Conservation (phyloP, 2,888 invertebrate genomes). For the Nematopogon swammerdamellus region DNA sequence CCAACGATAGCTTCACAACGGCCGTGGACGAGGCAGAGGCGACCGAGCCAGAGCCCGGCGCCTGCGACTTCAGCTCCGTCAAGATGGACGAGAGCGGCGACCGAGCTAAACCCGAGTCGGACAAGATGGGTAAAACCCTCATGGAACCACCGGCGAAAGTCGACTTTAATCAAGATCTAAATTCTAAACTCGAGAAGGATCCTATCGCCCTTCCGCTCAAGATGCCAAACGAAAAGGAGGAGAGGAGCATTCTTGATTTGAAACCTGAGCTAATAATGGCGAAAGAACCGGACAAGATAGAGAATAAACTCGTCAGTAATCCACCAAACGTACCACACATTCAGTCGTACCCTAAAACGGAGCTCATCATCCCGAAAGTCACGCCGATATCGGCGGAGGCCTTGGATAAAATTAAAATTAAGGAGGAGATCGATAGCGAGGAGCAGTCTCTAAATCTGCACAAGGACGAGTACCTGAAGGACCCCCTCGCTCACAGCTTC, state of each 20-base stretch:
- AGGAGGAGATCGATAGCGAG: conserved; percentile 48
- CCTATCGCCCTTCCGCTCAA: conserved; percentile 30
- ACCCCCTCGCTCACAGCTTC: conserved; percentile 44
- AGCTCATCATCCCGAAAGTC: conserved; percentile 61
- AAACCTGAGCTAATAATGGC: conserved; percentile 32
- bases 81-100: conserved; percentile 38
- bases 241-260: conserved; percentile 34
- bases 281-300: conserved; percentile 29
- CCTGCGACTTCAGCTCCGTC: conserved; percentile 46
- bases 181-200: conserved; percentile 40
- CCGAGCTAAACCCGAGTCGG: conserved; percentile 33
- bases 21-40: conserved; percentile 68
- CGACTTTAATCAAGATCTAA: conserved; percentile 29
- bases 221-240: conserved; percentile 32
- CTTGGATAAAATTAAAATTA: conserved; percentile 49
- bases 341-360: conserved; percentile 52
- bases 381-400: conserved; percentile 50
- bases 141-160: conserved; percentile 29
- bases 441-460: conserved; percentile 38
- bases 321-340: conserved; percentile 12
- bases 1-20: conserved; percentile 82
- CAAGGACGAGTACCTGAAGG: conserved; percentile 45
- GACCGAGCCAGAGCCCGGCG: conserved; percentile 45
- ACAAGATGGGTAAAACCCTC: conserved; percentile 26
- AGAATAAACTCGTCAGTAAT: conserved; percentile 26